These are phyloP conservation scores for Clamator glandarius DNA, from an alignment of 2,797 vertebrate genomes.

Conservation along the genomic window DNA sequence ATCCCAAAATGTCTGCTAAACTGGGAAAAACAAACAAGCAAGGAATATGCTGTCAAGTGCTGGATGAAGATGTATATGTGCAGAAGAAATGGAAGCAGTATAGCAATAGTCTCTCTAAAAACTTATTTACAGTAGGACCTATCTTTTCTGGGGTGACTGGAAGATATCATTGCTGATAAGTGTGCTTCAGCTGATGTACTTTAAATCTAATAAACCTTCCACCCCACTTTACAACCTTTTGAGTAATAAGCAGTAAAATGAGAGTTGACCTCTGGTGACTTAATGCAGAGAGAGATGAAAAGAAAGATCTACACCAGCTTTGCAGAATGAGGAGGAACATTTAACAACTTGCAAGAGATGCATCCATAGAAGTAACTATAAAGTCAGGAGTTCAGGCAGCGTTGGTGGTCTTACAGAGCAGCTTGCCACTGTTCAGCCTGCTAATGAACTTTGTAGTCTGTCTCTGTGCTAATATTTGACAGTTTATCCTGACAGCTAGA, in stretches of 20 bases:
- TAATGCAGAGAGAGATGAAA: background rate
- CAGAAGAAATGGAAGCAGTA: background rate
- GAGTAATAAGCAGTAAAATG: background rate
- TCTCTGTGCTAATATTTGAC: background rate
- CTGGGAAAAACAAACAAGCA: background rate
- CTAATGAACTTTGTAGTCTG: constrained; percentile 15
- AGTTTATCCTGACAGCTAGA: background rate
- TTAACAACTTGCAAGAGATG: background rate
- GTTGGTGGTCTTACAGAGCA: background rate
- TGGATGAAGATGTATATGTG: background rate
- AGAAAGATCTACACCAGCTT: background rate
- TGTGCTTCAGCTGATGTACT: background rate
- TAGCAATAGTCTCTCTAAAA: background rate
- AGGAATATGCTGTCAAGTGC: background rate
- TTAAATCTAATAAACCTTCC: background rate
- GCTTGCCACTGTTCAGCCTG: background rate
- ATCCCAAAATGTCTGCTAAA: background rate
- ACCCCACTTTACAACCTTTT: background rate
- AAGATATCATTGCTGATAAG: background rate
- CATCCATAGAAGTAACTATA: background rate
- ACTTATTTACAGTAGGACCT: background rate
- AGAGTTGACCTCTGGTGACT: background rate
- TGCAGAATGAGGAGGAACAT: background rate
- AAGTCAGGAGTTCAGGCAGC: background rate
- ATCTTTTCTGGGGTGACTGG: background rate